A percentile compares a stretch with the other conserved stretches of the same genome.
These are phyloP conservation scores for Spisula subtruncata DNA, from an alignment of 2,888 invertebrate genomes.

Conservation along the genomic window DNA sequence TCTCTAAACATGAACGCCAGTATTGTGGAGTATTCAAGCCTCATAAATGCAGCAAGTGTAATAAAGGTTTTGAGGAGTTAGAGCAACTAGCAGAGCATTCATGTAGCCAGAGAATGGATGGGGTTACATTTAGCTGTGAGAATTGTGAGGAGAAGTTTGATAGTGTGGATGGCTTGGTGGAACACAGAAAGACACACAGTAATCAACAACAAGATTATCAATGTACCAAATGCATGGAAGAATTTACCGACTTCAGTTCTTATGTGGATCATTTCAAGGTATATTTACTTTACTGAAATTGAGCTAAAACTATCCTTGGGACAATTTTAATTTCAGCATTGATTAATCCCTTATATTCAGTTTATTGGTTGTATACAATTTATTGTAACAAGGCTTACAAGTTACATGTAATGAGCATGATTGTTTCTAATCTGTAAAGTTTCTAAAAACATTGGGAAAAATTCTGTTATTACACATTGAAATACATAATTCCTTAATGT, in stretches of 20 bases:
- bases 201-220: constrained; percentile 55
- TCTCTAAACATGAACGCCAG: constrained; percentile 69
- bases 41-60: constrained; percentile 65
- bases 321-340: too few species aligned
- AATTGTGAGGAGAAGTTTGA: constrained; percentile 59
- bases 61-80: constrained; percentile 60
- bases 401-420: too few species aligned
- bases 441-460: too few species aligned
- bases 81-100: constrained; percentile 59
- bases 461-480: neutral
- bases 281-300: neutral
- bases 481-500: too few species aligned
- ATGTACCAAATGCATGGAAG: constrained; percentile 58
- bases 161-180: constrained; percentile 56
- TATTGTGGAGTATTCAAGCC: constrained; percentile 67
- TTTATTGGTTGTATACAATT: neutral
- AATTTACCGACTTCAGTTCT: constrained; percentile 60
- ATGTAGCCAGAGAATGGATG: constrained; percentile 34
- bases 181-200: constrained; percentile 65
- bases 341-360: too few species aligned
- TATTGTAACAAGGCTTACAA: neutral
- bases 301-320: too few species aligned
- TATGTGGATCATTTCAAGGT: constrained; percentile 72
- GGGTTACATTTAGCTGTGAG: constrained; percentile 55
- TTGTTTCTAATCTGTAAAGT: too few species aligned